Evolutionary conservation across 2,113 vertebrate species (phyloP).

Genomic region (Oryzias celebensis): DNA sequence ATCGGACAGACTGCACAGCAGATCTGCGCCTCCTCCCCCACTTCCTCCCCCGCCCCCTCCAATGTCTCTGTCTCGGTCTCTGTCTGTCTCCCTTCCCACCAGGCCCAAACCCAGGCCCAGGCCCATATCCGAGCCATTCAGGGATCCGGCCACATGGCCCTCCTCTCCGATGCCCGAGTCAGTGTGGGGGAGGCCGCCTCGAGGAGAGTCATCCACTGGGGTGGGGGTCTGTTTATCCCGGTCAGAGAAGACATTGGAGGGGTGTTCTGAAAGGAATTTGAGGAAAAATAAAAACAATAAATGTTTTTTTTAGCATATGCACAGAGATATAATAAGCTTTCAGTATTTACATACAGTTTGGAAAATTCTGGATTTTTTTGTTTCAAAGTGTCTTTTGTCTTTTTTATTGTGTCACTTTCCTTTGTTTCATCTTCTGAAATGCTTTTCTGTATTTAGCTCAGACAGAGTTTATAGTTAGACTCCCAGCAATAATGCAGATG

Average conservation of each 20-base stretch:
- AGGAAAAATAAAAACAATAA: conserved; percentile 1
- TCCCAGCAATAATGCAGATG: neutral
- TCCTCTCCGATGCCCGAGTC: conserved; percentile 98
- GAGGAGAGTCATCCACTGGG: conserved; percentile 87
- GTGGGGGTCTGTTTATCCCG: conserved; percentile 84
- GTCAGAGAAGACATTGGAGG: conserved; percentile 86
- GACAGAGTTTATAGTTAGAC: too few species aligned
- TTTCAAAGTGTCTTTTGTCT: conserved; percentile 3
- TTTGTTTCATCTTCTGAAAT: too few species aligned
- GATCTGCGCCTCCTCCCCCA: conserved; percentile 72
- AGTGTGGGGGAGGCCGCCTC: conserved; percentile 91
- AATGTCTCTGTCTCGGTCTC: conserved; percentile 60
- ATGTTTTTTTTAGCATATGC: neutral
- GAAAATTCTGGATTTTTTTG: conserved; percentile 7
- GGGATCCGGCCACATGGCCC: conserved; percentile 83
- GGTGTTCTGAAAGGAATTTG: conserved; percentile 80
- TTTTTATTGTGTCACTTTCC: too few species aligned
- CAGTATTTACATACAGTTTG: neutral
- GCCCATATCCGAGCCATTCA: conserved; percentile 91
- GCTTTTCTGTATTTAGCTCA: too few species aligned
- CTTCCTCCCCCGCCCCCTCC: conserved; percentile 30
- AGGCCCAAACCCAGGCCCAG: conserved; percentile 71
- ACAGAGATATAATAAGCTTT: neutral
- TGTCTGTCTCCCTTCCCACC: conserved; percentile 72
- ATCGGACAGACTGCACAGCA: conserved; percentile 91